A percentile compares a stretch with the other conserved stretches of the same genome.
Evolutionary conservation across 2,797 vertebrate species (phyloP).

Genomic region (Sebastolobus alascanus): DNA sequence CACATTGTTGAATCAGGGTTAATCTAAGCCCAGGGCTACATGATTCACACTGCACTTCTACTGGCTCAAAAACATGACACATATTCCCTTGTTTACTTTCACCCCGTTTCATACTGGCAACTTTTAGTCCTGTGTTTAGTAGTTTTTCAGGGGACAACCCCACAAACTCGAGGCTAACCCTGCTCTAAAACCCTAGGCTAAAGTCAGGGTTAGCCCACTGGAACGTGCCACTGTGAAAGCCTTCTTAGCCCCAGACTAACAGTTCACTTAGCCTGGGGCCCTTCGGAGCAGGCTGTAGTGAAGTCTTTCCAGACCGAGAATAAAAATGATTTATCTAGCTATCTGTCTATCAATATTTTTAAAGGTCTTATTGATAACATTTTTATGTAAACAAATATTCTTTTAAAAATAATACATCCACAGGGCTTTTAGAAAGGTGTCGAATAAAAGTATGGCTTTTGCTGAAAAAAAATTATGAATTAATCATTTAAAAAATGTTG

Average conservation of each 20-base stretch:
- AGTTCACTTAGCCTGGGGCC: not conserved
- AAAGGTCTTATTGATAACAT: too few species aligned
- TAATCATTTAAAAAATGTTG: too few species aligned
- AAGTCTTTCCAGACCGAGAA: not conserved
- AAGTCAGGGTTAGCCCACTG: not conserved
- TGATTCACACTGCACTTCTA: not conserved
- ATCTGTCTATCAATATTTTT: not conserved
- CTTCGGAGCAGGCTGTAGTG: not conserved
- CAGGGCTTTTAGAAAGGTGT: too few species aligned
- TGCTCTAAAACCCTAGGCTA: not conserved
- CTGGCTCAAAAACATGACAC: not conserved
- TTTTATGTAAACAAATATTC: too few species aligned
- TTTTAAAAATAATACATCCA: rapidly evolving
- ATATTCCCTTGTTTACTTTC: not conserved
- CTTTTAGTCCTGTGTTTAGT: not conserved
- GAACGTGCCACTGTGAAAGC: not conserved
- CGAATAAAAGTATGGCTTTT: too few species aligned
- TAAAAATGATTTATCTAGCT: not conserved
- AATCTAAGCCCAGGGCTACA: not conserved
- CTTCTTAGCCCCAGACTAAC: not conserved
- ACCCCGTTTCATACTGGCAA: not conserved
- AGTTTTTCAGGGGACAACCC: not conserved
- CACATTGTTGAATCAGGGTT: not conserved
- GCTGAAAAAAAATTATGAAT: too few species aligned
- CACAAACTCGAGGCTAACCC: not conserved